These are phyloP conservation scores for Theretra japonica DNA, from an alignment of 2,888 invertebrate genomes.

Conservation along the genomic window DNA sequence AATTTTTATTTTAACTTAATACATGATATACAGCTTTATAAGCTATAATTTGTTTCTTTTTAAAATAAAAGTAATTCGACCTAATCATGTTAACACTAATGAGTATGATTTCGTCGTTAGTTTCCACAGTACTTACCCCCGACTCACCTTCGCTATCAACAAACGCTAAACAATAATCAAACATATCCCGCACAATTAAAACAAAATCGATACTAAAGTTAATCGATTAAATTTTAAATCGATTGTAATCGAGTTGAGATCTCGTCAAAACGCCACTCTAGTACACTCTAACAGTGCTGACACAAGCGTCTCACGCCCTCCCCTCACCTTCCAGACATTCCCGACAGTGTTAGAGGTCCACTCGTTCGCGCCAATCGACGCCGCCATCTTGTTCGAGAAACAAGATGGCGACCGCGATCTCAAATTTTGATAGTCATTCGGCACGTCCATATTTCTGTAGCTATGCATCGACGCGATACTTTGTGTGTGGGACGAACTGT, in stretches of 20 bases:
- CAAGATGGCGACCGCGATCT: constrained; percentile 83
- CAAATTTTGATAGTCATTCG: constrained; percentile 80
- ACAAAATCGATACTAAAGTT: not conserved
- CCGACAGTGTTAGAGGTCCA: constrained; percentile 78
- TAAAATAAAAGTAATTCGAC: too few species aligned
- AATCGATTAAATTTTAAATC: not conserved
- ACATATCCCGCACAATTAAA: not conserved
- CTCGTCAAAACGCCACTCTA: constrained; percentile 70
- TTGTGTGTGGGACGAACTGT: constrained; percentile 79
- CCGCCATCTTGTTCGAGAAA: constrained; percentile 82
- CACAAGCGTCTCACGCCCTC: constrained; percentile 71
- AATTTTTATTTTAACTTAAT: too few species aligned
- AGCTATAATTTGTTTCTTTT: too few species aligned
- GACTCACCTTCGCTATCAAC: not conserved
- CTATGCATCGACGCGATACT: constrained; percentile 84
- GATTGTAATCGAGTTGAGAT: constrained; percentile 53
- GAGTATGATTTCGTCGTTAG: not conserved
- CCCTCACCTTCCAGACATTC: constrained; percentile 84
- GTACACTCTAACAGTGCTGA: constrained; percentile 62
- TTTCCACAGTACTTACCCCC: not conserved
- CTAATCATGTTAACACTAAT: too few species aligned
- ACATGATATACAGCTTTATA: too few species aligned
- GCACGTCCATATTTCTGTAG: constrained; percentile 80
- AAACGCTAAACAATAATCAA: not conserved
- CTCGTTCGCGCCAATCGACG: constrained; percentile 79